Percentiles rank a stretch among this genome's conserved stretches.
phyloP scores from a whole-genome alignment of 1,140 invertebrate genomes.

The Scaptomyza montana region DNA sequence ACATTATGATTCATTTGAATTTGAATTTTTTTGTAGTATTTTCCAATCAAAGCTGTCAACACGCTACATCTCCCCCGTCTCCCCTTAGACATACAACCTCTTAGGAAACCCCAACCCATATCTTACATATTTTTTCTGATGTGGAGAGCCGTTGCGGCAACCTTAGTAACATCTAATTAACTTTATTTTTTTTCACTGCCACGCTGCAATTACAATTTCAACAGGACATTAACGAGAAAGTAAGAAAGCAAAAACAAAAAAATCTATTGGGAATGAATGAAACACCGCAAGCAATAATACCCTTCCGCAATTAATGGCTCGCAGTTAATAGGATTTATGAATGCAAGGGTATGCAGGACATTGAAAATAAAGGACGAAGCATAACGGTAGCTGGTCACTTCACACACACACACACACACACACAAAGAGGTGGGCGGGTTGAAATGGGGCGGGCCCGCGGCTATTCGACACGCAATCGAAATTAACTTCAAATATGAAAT shows the following conservation, averaged over 20 bases:
- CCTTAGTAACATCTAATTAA: slow-evolving; percentile 72
- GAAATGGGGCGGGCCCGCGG: slow-evolving; percentile 15
- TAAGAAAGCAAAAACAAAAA: slow-evolving; percentile 14
- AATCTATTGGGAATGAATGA: not conserved
- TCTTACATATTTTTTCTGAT: slow-evolving; percentile 10
- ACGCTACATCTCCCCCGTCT: not conserved
- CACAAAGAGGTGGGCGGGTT: not conserved
- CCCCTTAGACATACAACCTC: slow-evolving; percentile 15
- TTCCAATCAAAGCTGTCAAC: slow-evolving; percentile 44
- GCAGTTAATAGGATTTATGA: not conserved
- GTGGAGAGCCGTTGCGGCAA: slow-evolving; percentile 15
- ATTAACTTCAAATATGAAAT: slow-evolving; percentile 83
- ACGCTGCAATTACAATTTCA: slow-evolving; percentile 63
- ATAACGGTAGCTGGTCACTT: slow-evolving; percentile 27
- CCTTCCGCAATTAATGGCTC: slow-evolving; percentile 2
- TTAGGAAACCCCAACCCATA: not conserved
- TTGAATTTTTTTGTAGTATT: slow-evolving; percentile 24
- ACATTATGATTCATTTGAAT: slow-evolving; percentile 42
- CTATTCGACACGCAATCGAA: slow-evolving; percentile 78
- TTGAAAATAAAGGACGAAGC: slow-evolving; percentile 31
- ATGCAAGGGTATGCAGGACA: slow-evolving; percentile 14
- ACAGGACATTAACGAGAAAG: slow-evolving; percentile 43
- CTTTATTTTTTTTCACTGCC: slow-evolving; percentile 35
- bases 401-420: slow-evolving; percentile 11
- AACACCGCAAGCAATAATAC: slow-evolving; percentile 11